Base-by-base conservation (phyloP, 2,888 invertebrate species). In the Cataglyphis rosenhaueri region DNA sequence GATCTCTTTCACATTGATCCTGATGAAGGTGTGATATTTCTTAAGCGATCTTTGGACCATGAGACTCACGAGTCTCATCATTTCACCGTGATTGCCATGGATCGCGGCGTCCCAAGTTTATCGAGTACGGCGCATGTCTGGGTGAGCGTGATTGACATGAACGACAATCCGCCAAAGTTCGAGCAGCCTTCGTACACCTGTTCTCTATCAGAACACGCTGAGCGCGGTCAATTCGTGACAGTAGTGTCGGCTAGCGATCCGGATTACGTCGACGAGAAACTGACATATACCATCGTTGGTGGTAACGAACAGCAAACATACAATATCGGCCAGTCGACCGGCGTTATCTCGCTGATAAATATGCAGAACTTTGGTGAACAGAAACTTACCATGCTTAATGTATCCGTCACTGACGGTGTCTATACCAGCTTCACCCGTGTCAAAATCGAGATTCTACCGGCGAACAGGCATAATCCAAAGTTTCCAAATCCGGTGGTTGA, bases 341-440 rank as follows among this genome's bases (percentile, higher is more conserved):
- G 96, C 8, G 95, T 97, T 29, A 96, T 98, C 73, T 96, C 96
- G 1, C 94, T 98, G 84, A 96, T 97, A 86, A 97, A 97, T 93
- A 96, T 97, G 93, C 96, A 97, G 85, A 97, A 97, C 92, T 97
- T 97, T 89, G 96, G 96, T 5, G 96, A 97, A 70, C 95, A 96
- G 87, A 96, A 96, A 73, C 95, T 96, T 75, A 96, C 97, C 92
- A 95, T 96, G 84, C 95, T 99, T 83, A 99, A 99, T 95, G 97
- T 99, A 48, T 99, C 99, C 1, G 99, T 98, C 57, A 98, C 98
- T 79, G 99, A 99, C 95, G 99, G 99, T 48, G 98, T 99, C 55
- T 99, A 98, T 95, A 98, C 98, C 9, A 97, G 97, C 87, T 99
- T 97, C 95, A 97, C 98, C 0, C 95, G 98, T 87, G 96, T 98